Evolutionary conservation across 2,113 vertebrate species (phyloP), one percentile per base, ranked within the genome.

Genomic region (Phycodurus eques): DNA sequence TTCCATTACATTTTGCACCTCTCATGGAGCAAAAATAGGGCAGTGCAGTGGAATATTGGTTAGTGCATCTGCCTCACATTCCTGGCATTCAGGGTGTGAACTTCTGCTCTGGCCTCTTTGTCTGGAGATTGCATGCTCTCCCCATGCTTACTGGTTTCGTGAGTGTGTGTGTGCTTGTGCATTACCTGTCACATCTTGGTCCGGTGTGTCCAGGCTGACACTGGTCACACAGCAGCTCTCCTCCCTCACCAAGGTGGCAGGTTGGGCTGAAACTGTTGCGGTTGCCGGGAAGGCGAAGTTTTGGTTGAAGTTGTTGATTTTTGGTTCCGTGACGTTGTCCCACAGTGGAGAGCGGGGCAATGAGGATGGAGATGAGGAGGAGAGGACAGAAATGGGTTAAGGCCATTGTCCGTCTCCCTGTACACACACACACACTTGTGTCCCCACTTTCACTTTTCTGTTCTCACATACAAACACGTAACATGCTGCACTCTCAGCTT

Each of bases 231-330:
- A 95, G 76, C 89, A 96, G n/a, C 84, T 94, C 93, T 64, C 79
- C 94, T 7, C 79, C 90, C 61, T 3, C 82, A 68, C 95, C 92
- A 68, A 95, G 88, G 83, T 92, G 95, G 85, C 98, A 99, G 0
- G 94, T 98, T 0, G 98, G 98, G 81, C 98, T 99, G 85, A 99
- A 99, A 85, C 97, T 99, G 62, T 64, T 79, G 71, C 83, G 85
- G 80, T 92, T 83, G 11, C 78, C 88, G 13, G 39, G 71, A 0
- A 1, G 75, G 57, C 63, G 76, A 65, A 39, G 68, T 73, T 74
- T 68, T 85, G 75, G 84, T 85, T 80, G 85, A n/a, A 71, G 75
- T 82, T 75, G 82, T 69, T 78, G 84, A 44, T 81, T 54, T 31
- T 33, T 17, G 54, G 8, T 49, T 70, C 43, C 82, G 70, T 80